These are phyloP conservation scores for Colossoma macropomum DNA, from an alignment of 2,113 vertebrate genomes.

Conservation along the genomic window DNA sequence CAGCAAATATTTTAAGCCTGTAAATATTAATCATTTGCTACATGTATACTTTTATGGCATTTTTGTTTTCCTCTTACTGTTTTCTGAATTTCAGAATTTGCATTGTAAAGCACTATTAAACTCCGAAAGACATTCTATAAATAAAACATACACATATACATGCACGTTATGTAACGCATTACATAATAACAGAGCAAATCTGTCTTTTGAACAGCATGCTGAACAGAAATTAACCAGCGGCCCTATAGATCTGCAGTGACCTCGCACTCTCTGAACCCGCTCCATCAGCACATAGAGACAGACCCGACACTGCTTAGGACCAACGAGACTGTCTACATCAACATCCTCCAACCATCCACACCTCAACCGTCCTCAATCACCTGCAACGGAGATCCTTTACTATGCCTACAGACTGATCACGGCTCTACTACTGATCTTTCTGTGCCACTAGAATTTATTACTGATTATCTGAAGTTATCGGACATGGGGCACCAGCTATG, in stretches of 20 bases:
- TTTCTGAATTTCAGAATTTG: not conserved
- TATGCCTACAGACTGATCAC: constrained; percentile 10
- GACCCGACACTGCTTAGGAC: not conserved
- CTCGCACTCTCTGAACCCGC: not conserved
- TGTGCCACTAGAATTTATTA: not conserved
- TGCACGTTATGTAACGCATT: not conserved
- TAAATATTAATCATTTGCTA: no score
- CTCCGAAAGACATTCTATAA: not conserved
- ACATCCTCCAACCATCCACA: not conserved
- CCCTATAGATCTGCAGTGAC: not conserved
- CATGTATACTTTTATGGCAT: not conserved
- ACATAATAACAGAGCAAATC: constrained; percentile 10
- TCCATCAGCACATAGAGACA: not conserved
- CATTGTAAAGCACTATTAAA: not conserved
- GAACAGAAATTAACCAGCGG: constrained; percentile 16
- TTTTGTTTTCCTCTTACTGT: not conserved
- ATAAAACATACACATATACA: not conserved
- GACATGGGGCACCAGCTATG: not conserved
- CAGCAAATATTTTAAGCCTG: no score
- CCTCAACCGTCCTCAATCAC: not conserved
- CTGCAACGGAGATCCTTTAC: not conserved
- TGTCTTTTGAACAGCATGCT: constrained; percentile 18
- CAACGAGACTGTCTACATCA: not conserved
- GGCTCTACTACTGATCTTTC: not conserved
- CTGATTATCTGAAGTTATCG: not conserved